Evolutionary conservation across 2,888 invertebrate species (phyloP).

Genomic region (Celastrina argiolus): DNA sequence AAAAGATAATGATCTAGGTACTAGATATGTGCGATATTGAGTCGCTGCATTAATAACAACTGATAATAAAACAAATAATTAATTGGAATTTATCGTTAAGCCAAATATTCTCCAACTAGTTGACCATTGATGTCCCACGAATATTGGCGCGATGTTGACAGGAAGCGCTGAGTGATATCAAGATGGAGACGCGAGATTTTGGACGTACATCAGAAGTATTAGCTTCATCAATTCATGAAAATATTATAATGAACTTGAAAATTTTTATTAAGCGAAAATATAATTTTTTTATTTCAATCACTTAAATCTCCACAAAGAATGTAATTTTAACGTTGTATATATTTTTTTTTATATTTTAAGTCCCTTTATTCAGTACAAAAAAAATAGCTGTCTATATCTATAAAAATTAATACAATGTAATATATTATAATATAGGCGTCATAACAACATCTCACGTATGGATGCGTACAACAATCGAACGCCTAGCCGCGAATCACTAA

Average conservation of each 20-base stretch:
- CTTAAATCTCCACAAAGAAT: slow-evolving; percentile 21
- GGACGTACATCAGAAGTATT: slow-evolving; percentile 6
- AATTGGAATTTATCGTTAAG: slow-evolving; percentile 16
- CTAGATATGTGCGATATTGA: slow-evolving; percentile 27
- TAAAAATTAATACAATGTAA: slow-evolving; percentile 44
- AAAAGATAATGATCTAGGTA: slow-evolving; percentile 29
- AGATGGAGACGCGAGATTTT: not conserved
- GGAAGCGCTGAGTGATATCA: slow-evolving; percentile 12
- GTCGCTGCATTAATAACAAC: slow-evolving; percentile 26
- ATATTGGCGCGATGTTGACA: not conserved
- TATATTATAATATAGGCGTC: slow-evolving; percentile 38
- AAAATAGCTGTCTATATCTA: slow-evolving; percentile 44
- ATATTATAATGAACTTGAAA: not conserved
- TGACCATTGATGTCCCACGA: not conserved
- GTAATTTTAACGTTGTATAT: slow-evolving; percentile 20
- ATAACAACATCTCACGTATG: slow-evolving; percentile 27
- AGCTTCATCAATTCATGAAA: not conserved
- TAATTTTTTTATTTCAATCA: slow-evolving; percentile 7
- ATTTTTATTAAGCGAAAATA: slow-evolving; percentile 7
- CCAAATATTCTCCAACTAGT: not conserved
- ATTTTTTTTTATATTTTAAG: slow-evolving; percentile 36
- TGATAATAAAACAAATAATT: slow-evolving; percentile 26
- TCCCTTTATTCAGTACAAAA: slow-evolving; percentile 39
- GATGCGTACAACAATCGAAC: slow-evolving; percentile 5
- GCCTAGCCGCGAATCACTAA: slow-evolving; percentile 16